phyloP scores from a whole-genome alignment of 2,113 vertebrate species.

The Psettodes erumei region DNA sequence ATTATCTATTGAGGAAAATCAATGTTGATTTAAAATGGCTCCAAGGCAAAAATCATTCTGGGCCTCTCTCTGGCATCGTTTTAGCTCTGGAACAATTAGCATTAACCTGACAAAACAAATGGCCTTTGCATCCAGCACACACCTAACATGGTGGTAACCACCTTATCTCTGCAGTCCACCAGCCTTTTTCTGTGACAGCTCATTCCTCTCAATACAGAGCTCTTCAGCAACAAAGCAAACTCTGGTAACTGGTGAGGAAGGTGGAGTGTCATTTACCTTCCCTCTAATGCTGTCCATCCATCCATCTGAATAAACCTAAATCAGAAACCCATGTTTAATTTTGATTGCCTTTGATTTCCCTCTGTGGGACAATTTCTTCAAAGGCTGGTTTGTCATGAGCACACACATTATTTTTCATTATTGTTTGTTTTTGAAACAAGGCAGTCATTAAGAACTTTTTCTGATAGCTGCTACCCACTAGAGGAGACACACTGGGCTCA shows the following conservation, averaged over 20 bases:
- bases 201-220: slow-evolving; percentile 42
- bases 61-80: slow-evolving; percentile 2
- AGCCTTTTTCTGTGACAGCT: slow-evolving; percentile 26
- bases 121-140: slow-evolving; percentile 8
- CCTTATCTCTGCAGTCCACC: slow-evolving; percentile 49
- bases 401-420: slow-evolving; percentile 4
- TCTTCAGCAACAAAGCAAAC: slow-evolving; percentile 29
- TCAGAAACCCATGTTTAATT: neutral
- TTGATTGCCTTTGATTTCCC: slow-evolving; percentile 20
- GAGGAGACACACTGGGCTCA: slow-evolving; percentile 1
- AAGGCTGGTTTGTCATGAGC: slow-evolving; percentile 10
- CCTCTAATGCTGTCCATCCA: neutral
- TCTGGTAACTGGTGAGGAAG: neutral
- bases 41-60: neutral
- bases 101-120: slow-evolving; percentile 33
- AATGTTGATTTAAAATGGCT: slow-evolving; percentile 30
- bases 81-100: slow-evolving; percentile 14
- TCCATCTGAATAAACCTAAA: slow-evolving; percentile 21
- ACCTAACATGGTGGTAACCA: slow-evolving; percentile 19
- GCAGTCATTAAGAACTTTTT: slow-evolving; percentile 2
- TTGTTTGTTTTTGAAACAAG: slow-evolving; percentile 14
- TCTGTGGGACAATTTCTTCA: slow-evolving; percentile 9
- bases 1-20: slow-evolving; percentile 39
- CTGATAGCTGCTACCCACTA: neutral
- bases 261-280: neutral